phyloP scores from a whole-genome alignment of 2,797 vertebrate species.

The Echeneis naucrates region DNA sequence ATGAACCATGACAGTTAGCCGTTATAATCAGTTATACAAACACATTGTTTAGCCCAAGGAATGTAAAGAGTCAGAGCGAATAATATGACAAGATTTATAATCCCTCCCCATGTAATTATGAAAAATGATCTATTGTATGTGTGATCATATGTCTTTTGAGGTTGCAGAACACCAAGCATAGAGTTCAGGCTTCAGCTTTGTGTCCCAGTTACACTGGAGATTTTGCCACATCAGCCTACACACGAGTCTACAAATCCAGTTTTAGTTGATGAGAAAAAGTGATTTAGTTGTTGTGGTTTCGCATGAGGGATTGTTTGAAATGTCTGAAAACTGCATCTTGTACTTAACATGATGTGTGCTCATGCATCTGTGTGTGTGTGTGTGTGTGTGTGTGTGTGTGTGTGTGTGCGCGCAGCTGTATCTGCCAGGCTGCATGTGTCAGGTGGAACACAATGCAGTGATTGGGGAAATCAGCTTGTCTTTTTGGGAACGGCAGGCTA shows the following conservation, averaged over 20 bases:
- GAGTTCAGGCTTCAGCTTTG: conserved; percentile 49
- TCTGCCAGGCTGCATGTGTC: conserved; percentile 30
- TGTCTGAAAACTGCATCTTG: conserved; percentile 46
- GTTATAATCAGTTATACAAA: conserved; percentile 56
- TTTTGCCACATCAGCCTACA: conserved; percentile 69
- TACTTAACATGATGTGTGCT: conserved; percentile 36
- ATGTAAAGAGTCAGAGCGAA: conserved; percentile 47
- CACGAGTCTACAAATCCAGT: conserved; percentile 49
- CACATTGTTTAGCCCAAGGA: conserved; percentile 59
- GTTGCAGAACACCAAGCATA: conserved; percentile 43
- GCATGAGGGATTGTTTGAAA: conserved; percentile 60
- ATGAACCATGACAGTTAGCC: conserved; percentile 54
- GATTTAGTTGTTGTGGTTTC: conserved; percentile 59
- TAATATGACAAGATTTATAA: conserved; percentile 62
- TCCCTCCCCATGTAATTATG: conserved; percentile 53
- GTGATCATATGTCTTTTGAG: conserved; percentile 26
- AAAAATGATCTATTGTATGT: conserved; percentile 50
- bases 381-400: conserved; percentile 25
- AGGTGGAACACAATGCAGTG: conserved; percentile 74
- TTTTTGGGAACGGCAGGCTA: conserved; percentile 76
- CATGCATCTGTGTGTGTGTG: neutral
- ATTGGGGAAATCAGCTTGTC: conserved; percentile 80
- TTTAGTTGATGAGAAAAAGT: conserved; percentile 60
- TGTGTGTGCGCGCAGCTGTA: conserved; percentile 14
- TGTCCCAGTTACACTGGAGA: conserved; percentile 64